Percentiles rank a stretch among this genome's conserved stretches.
Conservation (phyloP, 1,140 invertebrate genomes). For the Zelostemma sp. region DNA sequence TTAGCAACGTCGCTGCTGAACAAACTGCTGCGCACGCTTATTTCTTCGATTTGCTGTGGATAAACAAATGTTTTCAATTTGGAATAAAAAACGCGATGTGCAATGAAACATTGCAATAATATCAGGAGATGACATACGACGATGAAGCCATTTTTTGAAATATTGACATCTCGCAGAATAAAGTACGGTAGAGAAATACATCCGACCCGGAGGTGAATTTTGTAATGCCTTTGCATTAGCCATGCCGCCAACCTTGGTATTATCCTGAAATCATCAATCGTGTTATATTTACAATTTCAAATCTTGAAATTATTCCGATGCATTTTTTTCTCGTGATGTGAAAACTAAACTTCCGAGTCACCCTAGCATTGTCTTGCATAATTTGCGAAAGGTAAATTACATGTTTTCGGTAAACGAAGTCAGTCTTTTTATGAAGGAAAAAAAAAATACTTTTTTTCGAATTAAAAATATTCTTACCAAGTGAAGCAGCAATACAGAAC, state of each 20-base stretch:
- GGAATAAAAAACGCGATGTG: too few species aligned
- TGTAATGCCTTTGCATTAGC: conserved; percentile 77
- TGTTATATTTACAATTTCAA: background rate
- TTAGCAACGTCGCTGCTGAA: conserved; percentile 92
- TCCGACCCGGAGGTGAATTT: conserved; percentile 77
- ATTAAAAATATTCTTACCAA: conserved; percentile 50
- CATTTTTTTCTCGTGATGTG: too few species aligned
- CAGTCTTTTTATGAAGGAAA: too few species aligned
- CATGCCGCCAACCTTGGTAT: conserved; percentile 77
- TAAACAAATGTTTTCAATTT: conserved; percentile 11
- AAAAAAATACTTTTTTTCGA: too few species aligned
- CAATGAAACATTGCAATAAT: too few species aligned
- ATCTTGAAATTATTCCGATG: too few species aligned
- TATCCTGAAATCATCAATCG: conserved; percentile 69
- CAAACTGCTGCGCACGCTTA: conserved; percentile 89
- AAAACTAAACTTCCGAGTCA: background rate
- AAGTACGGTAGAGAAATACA: conserved; percentile 78
- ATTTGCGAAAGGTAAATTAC: too few species aligned
- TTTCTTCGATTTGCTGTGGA: conserved; percentile 85
- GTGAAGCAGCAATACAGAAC: conserved; percentile 64
- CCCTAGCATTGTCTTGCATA: too few species aligned
- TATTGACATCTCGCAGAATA: conserved; percentile 76
- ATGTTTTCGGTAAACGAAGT: too few species aligned
- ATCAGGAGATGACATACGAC: conserved; percentile 73
- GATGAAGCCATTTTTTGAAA: conserved; percentile 77